phyloP scores from a whole-genome alignment of 1,140 invertebrate species.

The Drepana arcuata region DNA sequence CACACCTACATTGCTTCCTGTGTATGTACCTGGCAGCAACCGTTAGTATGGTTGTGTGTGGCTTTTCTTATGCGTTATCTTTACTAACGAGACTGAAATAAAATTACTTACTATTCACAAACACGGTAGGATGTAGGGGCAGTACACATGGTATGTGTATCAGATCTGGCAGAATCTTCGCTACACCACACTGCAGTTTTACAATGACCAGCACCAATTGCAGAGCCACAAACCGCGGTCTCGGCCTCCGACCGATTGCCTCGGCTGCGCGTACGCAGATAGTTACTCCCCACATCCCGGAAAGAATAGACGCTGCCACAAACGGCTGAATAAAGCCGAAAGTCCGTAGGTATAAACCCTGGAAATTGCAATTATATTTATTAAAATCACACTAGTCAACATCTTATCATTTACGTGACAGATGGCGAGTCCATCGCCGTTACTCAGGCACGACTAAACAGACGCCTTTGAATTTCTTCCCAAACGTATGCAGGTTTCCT shows the following conservation, averaged over 20 bases:
- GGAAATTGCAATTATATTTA: not conserved
- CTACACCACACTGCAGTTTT: slow-evolving; percentile 70
- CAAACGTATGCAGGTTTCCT: no score
- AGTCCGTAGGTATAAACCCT: slow-evolving; percentile 68
- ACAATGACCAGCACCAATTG: slow-evolving; percentile 72
- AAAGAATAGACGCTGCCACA: slow-evolving; percentile 73
- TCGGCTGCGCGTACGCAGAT: slow-evolving; percentile 73
- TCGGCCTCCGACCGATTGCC: slow-evolving; percentile 51
- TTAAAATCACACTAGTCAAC: no score
- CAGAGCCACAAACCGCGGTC: slow-evolving; percentile 65
- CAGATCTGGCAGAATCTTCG: slow-evolving; percentile 58
- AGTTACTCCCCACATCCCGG: slow-evolving; percentile 76
- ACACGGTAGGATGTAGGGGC: slow-evolving; percentile 53
- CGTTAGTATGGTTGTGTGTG: no score
- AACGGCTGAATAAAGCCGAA: slow-evolving; percentile 75
- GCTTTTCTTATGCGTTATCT: no score
- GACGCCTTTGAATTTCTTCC: no score
- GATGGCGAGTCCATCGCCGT: no score
- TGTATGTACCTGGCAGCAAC: no score
- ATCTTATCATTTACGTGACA: no score
- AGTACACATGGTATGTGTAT: slow-evolving; percentile 66
- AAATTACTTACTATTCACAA: slow-evolving; percentile 59
- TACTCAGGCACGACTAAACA: no score
- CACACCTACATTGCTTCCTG: no score
- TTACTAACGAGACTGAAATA: no score